Evolutionary conservation across 1,140 invertebrate genomes (phyloP), one percentile per base, ranked within the genome.

Genomic region (Cydia splendana): DNA sequence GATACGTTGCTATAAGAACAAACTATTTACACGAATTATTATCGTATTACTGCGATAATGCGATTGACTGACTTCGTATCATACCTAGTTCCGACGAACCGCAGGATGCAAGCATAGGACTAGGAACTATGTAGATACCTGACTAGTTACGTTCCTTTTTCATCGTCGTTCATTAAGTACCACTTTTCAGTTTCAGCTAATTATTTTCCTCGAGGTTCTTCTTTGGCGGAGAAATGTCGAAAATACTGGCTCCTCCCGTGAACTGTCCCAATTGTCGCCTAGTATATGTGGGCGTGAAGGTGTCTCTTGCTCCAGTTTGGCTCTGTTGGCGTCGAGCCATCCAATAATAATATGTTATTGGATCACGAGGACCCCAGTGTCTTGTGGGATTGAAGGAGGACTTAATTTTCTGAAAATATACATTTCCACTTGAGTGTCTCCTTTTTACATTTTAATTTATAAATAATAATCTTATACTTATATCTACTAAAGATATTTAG

Each of bases 291-390:
- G 77, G 77, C 1, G 79, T 77, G 6, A 20, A 38, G 67, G 6
- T 42, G 77, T 75, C 7, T 79, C 65, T 65, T 92, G 90, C 4
- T 93, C 93, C 20, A 75, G 76, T 18, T 82, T 79, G 5, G 75
- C 57, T 62, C 67, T 87, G 84, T 10, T 91, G 88, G 0, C 89
- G 84, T 86, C 94, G 93, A 42, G 94, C 92, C 48, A 95, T 85
- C 94, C 94, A 95, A 75, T 94, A 94, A 83, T 95, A 94, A n/a
- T 94, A 89, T 30, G 94, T 92, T 76, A 95, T 95, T 12, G 95
- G 95, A 79, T 95, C 95, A 12, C 94, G 92, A 13, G 95, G 95
- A 12, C 95, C 95, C 95, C 95, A 95, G 76, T 95, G 94, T 5
- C 94, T 88, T 0, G 95, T 94, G 18, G 94, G 94, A 82, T 93